These are phyloP conservation scores for Mechanitis messenoides DNA, from an alignment of 2,888 invertebrate genomes.

Conservation along the genomic window DNA sequence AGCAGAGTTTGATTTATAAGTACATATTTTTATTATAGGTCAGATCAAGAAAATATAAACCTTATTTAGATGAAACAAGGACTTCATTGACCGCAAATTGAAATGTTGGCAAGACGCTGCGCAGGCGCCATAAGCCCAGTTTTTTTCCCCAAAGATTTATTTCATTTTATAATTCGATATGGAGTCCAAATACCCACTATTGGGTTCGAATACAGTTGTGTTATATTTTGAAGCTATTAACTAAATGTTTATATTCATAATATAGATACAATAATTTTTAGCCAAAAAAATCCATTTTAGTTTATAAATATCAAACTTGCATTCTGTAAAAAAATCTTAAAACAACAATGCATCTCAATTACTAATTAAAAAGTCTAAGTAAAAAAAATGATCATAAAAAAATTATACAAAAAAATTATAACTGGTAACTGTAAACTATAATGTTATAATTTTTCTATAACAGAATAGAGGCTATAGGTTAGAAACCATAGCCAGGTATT, in stretches of 20 bases:
- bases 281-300: too few species aligned
- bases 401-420: too few species aligned
- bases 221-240: conserved; percentile 24
- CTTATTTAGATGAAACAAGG: conserved; percentile 35
- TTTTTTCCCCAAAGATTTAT: conserved; percentile 55
- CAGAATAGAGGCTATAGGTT: too few species aligned
- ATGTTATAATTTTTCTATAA: too few species aligned
- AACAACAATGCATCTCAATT: too few species aligned
- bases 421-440: too few species aligned
- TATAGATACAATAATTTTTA: too few species aligned
- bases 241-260: too few species aligned
- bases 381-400: too few species aligned
- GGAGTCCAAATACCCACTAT: conserved; percentile 57
- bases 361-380: too few species aligned
- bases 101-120: conserved; percentile 30
- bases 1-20: conserved; percentile 69
- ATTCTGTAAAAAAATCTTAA: too few species aligned
- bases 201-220: conserved; percentile 32
- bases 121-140: conserved; percentile 66
- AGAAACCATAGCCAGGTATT: conserved; percentile 15
- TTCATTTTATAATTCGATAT: conserved; percentile 64
- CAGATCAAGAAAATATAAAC: conserved; percentile 30
- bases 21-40: conserved; percentile 12
- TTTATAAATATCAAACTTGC: too few species aligned
- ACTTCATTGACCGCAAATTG: conserved; percentile 8